Evolutionary conservation across 37 sponge, comb jelly and placozoan genomes (phyloP), one percentile per base, ranked within the genome.

Genomic region (Oscarella lobularis): DNA sequence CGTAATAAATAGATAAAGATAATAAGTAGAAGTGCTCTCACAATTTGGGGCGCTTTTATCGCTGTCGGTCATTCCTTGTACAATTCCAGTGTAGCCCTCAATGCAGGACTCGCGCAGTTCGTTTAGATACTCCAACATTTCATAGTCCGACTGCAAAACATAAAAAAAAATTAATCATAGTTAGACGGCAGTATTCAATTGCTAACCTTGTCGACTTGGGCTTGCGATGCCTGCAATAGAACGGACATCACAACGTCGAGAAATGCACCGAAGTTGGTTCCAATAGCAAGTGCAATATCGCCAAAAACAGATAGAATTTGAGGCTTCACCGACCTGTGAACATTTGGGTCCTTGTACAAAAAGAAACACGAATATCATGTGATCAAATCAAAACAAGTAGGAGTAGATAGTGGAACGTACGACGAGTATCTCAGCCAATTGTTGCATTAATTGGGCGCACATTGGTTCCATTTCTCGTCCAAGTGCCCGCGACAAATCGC

Each of bases 61-160:
- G 2, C 77, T 75, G 2, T 80, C 83, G 38, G 88, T 92, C 33
- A 98, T 83, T 35, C 92, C 95, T 68, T 94, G 95, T 3, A 91
- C 66, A 33, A 98, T 98, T 32, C 99, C 99, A 77, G 90, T 91
- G 74, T 98, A 98, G 66, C 92, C 95, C 67, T 98, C 99, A 38
- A 98, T 72, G 40, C 92, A 95, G n/a, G 90, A 85, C 39, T 98
- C 95, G 4, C 99, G 79, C 39, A 98, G 74, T 40, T 89, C 88
- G 81, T 88, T 94, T 33, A 88, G 74, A 66, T 98, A 98, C 35
- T 94, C 90, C 4, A 98, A 40, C 86, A 94, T 81, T 35, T 94
- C 90, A 74, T 78, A 94, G 60, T 98, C 95, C 48, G 36, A 79
- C 86, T 89, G 78, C 3, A 37, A 41, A 30, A 38, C 1, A 40